phyloP scores from a whole-genome alignment of 2,888 invertebrate species.

The Parasteatoda lunata region DNA sequence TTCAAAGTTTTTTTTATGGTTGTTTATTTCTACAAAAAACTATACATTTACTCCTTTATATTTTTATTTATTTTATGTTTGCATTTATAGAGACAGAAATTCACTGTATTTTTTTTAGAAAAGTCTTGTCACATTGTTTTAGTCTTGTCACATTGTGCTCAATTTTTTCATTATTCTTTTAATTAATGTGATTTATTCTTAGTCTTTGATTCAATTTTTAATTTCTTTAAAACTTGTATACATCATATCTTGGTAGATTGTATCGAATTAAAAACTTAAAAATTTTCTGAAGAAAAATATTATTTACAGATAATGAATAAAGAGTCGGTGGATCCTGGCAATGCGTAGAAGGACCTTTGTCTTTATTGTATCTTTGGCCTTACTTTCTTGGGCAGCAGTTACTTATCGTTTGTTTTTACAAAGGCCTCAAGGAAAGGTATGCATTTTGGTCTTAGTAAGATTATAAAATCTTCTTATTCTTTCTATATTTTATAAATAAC shows the following conservation, averaged over 20 bases:
- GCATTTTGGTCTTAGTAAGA: background rate
- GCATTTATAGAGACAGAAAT: too few species aligned
- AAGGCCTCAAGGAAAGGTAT: conserved; percentile 70
- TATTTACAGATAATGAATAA: conserved; percentile 62
- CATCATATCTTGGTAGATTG: too few species aligned
- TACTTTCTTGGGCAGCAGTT: conserved; percentile 78
- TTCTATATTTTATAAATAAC: too few species aligned
- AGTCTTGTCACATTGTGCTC: background rate
- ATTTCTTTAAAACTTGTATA: too few species aligned
- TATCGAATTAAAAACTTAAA: background rate
- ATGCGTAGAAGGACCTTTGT: conserved; percentile 71
- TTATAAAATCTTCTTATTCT: too few species aligned
- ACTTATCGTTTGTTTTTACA: conserved; percentile 76
- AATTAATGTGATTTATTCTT: too few species aligned
- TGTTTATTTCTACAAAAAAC: background rate
- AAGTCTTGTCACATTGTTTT: background rate
- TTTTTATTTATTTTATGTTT: too few species aligned
- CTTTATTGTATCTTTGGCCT: conserved; percentile 71
- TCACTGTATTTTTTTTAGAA: too few species aligned
- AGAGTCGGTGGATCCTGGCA: conserved; percentile 67
- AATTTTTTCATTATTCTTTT: background rate
- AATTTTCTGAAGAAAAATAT: background rate
- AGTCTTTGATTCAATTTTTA: too few species aligned
- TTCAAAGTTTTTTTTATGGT: background rate
- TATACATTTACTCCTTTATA: background rate